phyloP scores from a whole-genome alignment of 2,888 invertebrate species.

The Diarsia dahlii region DNA sequence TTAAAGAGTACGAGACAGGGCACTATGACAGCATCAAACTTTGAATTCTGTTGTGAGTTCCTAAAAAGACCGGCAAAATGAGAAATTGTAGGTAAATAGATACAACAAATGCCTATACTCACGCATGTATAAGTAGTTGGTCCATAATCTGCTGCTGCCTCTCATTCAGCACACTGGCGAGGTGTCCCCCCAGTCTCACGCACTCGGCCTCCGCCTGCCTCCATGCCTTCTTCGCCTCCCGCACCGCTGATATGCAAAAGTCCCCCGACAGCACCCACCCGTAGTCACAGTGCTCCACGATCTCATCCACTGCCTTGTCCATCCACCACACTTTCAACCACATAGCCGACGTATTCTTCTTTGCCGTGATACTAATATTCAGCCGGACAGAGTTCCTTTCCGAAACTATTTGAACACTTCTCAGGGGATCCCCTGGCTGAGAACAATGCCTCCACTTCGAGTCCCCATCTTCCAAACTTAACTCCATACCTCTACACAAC shows the following conservation, averaged over 20 bases:
- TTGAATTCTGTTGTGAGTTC: neutral
- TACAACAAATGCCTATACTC: slow-evolving; percentile 69
- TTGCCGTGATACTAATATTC: slow-evolving; percentile 84
- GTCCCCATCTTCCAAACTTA: slow-evolving; percentile 90
- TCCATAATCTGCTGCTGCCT: slow-evolving; percentile 92
- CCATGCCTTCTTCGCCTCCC: slow-evolving; percentile 91
- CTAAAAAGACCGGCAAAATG: neutral
- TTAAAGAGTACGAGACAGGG: neutral
- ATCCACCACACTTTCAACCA: slow-evolving; percentile 92
- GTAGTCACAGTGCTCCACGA: slow-evolving; percentile 93
- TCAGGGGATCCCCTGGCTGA: slow-evolving; percentile 89
- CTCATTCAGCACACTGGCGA: slow-evolving; percentile 92
- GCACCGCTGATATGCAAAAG: slow-evolving; percentile 92
- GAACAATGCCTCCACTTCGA: slow-evolving; percentile 92
- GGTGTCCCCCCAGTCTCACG: slow-evolving; percentile 92
- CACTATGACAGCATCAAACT: neutral
- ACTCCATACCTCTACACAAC: slow-evolving; percentile 90
- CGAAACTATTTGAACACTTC: slow-evolving; percentile 91
- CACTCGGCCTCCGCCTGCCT: slow-evolving; percentile 93
- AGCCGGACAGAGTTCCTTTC: slow-evolving; percentile 90
- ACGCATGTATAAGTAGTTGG: slow-evolving; percentile 92
- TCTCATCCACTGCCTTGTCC: slow-evolving; percentile 91
- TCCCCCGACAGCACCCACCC: slow-evolving; percentile 93
- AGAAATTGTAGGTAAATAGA: neutral
- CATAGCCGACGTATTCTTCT: slow-evolving; percentile 85